phyloP scores from a whole-genome alignment of 2,113 vertebrate species.

The Halichoerus grypus region DNA sequence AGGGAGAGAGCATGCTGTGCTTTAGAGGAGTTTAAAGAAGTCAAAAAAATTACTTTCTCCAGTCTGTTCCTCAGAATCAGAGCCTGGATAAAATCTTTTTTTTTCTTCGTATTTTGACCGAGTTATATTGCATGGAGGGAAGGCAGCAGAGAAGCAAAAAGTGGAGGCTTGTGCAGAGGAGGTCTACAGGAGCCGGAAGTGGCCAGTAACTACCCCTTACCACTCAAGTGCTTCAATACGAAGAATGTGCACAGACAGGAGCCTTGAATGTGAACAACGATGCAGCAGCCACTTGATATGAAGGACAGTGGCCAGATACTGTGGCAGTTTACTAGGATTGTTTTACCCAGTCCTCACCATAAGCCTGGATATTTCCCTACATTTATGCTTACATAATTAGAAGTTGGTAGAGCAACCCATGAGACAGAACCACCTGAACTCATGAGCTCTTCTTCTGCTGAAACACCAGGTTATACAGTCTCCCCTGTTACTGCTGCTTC shows the following conservation, averaged over 20 bases:
- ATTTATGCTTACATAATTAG: neutral
- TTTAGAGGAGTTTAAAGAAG: neutral
- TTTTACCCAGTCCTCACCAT: neutral
- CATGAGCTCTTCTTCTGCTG: neutral
- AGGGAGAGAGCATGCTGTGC: neutral
- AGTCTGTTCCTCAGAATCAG: neutral
- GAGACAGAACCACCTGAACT: neutral
- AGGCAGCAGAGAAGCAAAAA: neutral
- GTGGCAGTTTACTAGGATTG: neutral
- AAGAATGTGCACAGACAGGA: neutral
- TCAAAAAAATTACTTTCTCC: neutral
- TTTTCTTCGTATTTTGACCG: neutral
- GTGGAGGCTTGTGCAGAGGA: neutral
- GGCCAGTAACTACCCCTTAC: fast-evolving
- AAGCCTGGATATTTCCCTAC: neutral
- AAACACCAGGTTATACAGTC: neutral
- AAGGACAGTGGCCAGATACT: neutral
- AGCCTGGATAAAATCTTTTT: neutral
- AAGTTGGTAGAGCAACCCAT: neutral
- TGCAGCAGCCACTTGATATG: neutral
- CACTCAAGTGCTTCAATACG: fast-evolving
- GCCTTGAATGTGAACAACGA: neutral
- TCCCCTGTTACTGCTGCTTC: neutral
- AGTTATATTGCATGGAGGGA: neutral
- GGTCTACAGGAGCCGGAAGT: neutral